Conservation (phyloP, 2,797 vertebrate species). For the Alexandromys oeconomus region DNA sequence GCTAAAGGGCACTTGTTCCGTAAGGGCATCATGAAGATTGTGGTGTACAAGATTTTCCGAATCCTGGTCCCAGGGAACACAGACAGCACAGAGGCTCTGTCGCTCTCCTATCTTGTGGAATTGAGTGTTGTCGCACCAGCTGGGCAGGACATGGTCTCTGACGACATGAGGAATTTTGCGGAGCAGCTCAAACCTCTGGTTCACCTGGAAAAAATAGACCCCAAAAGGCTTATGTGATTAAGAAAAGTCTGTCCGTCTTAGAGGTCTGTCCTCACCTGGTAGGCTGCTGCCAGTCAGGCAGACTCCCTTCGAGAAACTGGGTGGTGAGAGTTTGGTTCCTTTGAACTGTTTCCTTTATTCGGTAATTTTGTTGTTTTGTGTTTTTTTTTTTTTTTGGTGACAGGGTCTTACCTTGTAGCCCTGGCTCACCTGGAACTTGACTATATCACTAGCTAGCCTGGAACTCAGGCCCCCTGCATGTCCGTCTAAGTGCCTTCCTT, state of each 20-base stretch:
- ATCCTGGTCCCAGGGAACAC: conserved; percentile 95
- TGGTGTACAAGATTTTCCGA: conserved; percentile 97
- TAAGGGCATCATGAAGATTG: conserved; percentile 96
- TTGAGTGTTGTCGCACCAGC: conserved; percentile 95
- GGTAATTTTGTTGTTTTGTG: neutral
- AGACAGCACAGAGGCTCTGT: conserved; percentile 95
- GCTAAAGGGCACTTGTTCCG: conserved; percentile 97
- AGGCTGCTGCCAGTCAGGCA: neutral
- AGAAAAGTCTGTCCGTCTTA: neutral
- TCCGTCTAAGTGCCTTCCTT: neutral
- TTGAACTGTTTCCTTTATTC: neutral
- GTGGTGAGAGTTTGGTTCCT: neutral
- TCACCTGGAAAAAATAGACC: conserved; percentile 98
- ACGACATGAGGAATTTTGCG: conserved; percentile 98
- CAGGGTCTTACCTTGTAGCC: neutral
- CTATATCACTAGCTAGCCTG: neutral
- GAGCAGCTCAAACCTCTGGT: conserved; percentile 98
- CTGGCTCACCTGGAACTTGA: neutral
- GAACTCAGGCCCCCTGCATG: neutral
- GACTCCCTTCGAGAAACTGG: neutral
- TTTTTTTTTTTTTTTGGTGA: neutral
- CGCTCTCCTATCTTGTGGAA: conserved; percentile 97
- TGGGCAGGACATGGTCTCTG: conserved; percentile 95
- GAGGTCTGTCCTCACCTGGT: neutral
- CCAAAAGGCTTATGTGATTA: conserved; percentile 93